Percentiles rank a stretch among this genome's conserved stretches.
Conservation (phyloP, 1,140 invertebrate genomes). For the Battus philenor region DNA sequence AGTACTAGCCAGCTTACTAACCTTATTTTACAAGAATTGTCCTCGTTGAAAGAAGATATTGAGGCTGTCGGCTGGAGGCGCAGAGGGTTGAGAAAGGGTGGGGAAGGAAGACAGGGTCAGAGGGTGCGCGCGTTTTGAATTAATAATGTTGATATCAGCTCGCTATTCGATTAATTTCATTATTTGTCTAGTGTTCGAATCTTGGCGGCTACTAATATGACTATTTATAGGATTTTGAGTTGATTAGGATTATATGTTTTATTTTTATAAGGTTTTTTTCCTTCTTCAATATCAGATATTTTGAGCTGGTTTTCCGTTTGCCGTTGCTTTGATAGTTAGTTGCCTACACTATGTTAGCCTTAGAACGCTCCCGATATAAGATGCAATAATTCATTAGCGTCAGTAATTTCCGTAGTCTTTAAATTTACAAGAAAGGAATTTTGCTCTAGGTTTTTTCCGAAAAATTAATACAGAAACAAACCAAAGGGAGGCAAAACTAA, state of each 20-base stretch:
- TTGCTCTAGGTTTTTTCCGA: too few species aligned
- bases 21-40: slow-evolving; percentile 28
- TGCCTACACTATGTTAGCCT: too few species aligned
- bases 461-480: too few species aligned
- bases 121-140: slow-evolving; percentile 52
- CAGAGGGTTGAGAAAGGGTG: slow-evolving; percentile 14
- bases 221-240: neutral
- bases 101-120: slow-evolving; percentile 13
- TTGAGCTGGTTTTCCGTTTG: too few species aligned
- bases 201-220: slow-evolving; percentile 19
- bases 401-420: too few species aligned
- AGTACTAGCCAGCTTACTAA: slow-evolving; percentile 16
- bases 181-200: slow-evolving; percentile 57
- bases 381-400: too few species aligned
- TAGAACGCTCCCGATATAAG: too few species aligned
- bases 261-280: too few species aligned
- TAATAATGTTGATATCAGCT: slow-evolving; percentile 72
- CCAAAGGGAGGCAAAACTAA: too few species aligned
- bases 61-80: slow-evolving; percentile 23
- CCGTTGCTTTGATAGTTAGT: too few species aligned
- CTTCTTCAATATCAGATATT: too few species aligned
- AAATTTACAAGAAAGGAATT: too few species aligned
- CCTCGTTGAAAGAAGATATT: slow-evolving; percentile 35
- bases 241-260: neutral
- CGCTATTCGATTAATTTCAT: slow-evolving; percentile 70